Percentiles rank a stretch among this genome's conserved stretches.
Evolutionary conservation across 2,797 vertebrate species (phyloP).

Genomic region (Lates japonicus): DNA sequence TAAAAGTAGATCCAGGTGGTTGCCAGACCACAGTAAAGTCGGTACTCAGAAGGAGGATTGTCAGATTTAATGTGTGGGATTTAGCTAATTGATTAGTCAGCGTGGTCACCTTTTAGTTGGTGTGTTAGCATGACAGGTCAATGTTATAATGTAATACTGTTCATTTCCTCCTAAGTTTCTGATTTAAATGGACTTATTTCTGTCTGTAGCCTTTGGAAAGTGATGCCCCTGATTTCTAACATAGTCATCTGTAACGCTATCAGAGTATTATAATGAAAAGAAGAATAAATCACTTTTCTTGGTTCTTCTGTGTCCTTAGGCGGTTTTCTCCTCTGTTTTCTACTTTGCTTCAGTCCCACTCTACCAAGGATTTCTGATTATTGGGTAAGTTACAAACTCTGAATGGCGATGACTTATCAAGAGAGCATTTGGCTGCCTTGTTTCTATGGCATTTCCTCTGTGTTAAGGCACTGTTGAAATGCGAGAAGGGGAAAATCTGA

Average conservation of each 20-base stretch:
- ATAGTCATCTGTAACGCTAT: not conserved
- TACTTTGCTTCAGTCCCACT: constrained; percentile 98
- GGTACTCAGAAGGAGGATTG: too few species aligned
- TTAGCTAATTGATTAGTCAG: constrained; percentile 8
- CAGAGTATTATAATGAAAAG: constrained; percentile 8
- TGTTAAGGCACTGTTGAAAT: constrained; percentile 70
- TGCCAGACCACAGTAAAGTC: too few species aligned
- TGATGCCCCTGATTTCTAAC: not conserved
- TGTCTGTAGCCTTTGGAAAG: not conserved
- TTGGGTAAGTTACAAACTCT: constrained; percentile 89
- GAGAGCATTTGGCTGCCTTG: constrained; percentile 72
- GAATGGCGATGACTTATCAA: constrained; percentile 77
- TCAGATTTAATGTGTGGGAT: constrained; percentile 20
- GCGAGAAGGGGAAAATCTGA: constrained; percentile 66
- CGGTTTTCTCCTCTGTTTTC: constrained; percentile 98
- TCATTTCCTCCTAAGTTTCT: not conserved
- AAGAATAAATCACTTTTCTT: constrained; percentile 8
- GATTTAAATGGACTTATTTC: not conserved
- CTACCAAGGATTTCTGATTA: constrained; percentile 98
- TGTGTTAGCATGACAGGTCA: not conserved
- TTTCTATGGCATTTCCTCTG: constrained; percentile 79
- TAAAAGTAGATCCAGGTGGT: too few species aligned
- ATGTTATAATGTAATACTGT: not conserved
- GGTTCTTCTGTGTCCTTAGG: constrained; percentile 79
- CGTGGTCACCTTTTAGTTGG: constrained; percentile 7